These are phyloP conservation scores for Premnoplex brunnescens DNA, from an alignment of 2,797 vertebrate genomes.

Conservation along the genomic window DNA sequence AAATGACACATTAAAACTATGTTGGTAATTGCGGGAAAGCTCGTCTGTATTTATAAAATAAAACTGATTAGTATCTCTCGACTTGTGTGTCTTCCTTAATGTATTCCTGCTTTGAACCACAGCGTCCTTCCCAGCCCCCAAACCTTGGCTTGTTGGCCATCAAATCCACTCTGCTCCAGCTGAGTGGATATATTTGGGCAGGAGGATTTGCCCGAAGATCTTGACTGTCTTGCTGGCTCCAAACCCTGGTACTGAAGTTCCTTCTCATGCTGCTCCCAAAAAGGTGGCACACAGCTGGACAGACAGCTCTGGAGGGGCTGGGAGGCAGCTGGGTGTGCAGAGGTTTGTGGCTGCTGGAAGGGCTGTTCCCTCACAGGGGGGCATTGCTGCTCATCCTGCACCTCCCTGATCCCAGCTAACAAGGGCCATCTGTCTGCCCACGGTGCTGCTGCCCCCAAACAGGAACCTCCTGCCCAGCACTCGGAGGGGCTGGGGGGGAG, in stretches of 20 bases:
- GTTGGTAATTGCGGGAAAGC: constrained; percentile 69
- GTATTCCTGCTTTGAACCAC: neutral
- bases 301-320: neutral
- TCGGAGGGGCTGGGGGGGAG: neutral
- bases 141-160: neutral
- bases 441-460: neutral
- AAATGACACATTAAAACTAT: constrained; percentile 64
- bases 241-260: neutral
- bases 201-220: neutral
- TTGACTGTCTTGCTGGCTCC: neutral
- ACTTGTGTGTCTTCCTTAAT: constrained; percentile 44
- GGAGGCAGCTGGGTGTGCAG: neutral
- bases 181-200: neutral
- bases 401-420: neutral
- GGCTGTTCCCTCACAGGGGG: neutral
- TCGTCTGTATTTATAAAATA: constrained; percentile 79
- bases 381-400: neutral
- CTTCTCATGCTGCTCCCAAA: neutral
- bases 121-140: neutral
- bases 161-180: no score
- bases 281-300: neutral
- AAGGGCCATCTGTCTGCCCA: neutral
- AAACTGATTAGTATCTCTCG: constrained; percentile 73
- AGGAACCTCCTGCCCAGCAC: neutral
- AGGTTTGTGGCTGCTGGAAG: neutral